Base-by-base conservation (phyloP, 2,113 vertebrate genomes). In the Pandion haliaetus region DNA sequence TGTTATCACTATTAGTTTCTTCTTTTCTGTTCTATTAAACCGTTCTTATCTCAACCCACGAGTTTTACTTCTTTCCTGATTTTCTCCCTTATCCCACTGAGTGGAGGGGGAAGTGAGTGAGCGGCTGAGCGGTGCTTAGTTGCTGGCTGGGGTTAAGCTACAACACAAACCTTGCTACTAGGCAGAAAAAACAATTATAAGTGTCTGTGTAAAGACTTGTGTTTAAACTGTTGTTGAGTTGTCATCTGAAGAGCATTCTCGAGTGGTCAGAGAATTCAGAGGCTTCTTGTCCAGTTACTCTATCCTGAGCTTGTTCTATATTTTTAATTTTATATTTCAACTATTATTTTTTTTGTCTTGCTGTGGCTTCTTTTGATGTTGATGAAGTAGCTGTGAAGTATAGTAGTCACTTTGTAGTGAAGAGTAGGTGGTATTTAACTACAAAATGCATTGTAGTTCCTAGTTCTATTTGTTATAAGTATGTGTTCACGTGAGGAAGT, bases 141-240 rank as follows among this genome's bases (percentile, higher is more conserved):
- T n/a, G n/a, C n/a, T n/a, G n/a, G n/a, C n/a, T n/a, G n/a, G n/a
- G n/a, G n/a, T n/a, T n/a, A n/a, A n/a, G n/a, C n/a, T n/a, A n/a
- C n/a, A n/a, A n/a, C n/a, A n/a, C n/a, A n/a, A 66, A 24, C n/a
- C 44, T 83, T 87, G 32, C 67, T 83, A 9, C 19, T 62, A 83
- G 82, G n/a, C 55, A 88, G 77, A 88, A 59, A 90, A 94, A 90
- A 88, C 69, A 2, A 90, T 90, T 82, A 94, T 80, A 83, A 77
- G 93, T 28, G 17, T 72, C 47, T 83, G 10, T 20, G 47, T 63
- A 67, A 83, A 81, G 42, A 47, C 34, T 83, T n/a, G 10, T 23
- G 34, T 79, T 96, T 65, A 80, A 94, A 61, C 23, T 79, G 36
- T 78, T 59, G 14, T 16, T 1, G 12, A 23, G 20, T 90, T 93